Evolutionary conservation across 2,888 invertebrate genomes (phyloP).

Genomic region (Melanotus villosus): DNA sequence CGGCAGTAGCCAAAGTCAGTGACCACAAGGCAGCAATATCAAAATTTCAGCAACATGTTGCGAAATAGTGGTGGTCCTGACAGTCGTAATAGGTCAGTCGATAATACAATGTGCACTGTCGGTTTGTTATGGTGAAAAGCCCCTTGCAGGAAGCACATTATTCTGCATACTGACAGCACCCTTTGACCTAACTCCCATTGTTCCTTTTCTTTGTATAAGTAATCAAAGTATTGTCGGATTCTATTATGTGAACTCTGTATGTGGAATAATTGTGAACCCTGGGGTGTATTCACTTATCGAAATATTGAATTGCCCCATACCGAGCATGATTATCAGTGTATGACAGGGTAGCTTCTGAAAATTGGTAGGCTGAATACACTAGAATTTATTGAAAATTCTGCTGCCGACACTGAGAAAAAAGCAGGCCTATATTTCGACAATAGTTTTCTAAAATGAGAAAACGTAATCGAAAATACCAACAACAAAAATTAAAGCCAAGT

Average conservation of each 20-base stretch:
- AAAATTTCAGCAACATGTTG: conserved; percentile 35
- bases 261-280: neutral
- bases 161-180: neutral
- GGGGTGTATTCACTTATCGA: conserved; percentile 6
- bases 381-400: neutral
- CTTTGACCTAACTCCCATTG: conserved; percentile 21
- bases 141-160: conserved; percentile 11
- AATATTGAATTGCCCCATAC: neutral
- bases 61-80: conserved; percentile 31
- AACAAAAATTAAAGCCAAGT: too few relatives aligned
- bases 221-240: conserved; percentile 3
- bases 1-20: too few relatives aligned
- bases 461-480: too few relatives aligned
- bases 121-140: too few relatives aligned
- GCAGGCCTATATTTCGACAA: too few relatives aligned
- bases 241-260: neutral
- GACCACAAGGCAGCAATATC: conserved; percentile 30
- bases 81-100: conserved; percentile 33
- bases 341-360: conserved; percentile 6
- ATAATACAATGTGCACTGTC: conserved; percentile 19
- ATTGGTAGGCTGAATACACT: neutral
- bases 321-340: neutral
- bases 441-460: too few relatives aligned
- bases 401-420: too few relatives aligned
- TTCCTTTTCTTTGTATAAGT: neutral